Conservation (phyloP, 2,113 vertebrate genomes). For the Limnothrissa miodon region DNA sequence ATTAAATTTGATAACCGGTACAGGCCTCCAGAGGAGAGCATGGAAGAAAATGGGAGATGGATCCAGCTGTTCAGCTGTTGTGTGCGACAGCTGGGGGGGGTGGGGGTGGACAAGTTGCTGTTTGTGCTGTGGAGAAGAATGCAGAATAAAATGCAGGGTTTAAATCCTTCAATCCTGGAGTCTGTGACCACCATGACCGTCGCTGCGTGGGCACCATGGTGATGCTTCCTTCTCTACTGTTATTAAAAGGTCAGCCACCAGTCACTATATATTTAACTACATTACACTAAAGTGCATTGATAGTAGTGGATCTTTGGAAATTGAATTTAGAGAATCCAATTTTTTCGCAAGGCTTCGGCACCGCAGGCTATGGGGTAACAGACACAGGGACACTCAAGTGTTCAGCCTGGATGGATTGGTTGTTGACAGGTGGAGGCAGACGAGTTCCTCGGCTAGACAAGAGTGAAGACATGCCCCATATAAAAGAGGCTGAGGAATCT, state of each 20-base stretch:
- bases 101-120: not conserved
- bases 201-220: conserved; percentile 26
- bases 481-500: conserved; percentile 34
- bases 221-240: conserved; percentile 6
- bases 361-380: conserved; percentile 20
- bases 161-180: conserved; percentile 35
- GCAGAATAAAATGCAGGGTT: conserved; percentile 29
- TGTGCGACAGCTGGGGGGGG: conserved; percentile 48
- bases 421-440: conserved; percentile 21
- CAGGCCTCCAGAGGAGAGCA: conserved; percentile 63
- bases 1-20: conserved; percentile 74
- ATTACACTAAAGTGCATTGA: not conserved
- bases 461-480: not conserved
- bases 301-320: not conserved
- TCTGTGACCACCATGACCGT: conserved; percentile 34
- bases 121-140: conserved; percentile 24
- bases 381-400: conserved; percentile 25
- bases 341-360: conserved; percentile 35
- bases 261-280: not conserved
- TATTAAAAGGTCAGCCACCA: conserved; percentile 36
- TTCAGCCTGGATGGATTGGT: conserved; percentile 41
- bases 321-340: conserved; percentile 38
- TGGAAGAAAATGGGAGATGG: conserved; percentile 20
- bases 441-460: conserved; percentile 9
- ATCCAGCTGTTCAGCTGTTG: not conserved